Evolutionary conservation across 2,888 invertebrate species (phyloP), one percentile per base, ranked within the genome.

Genomic region (Drosophila antonietae): DNA sequence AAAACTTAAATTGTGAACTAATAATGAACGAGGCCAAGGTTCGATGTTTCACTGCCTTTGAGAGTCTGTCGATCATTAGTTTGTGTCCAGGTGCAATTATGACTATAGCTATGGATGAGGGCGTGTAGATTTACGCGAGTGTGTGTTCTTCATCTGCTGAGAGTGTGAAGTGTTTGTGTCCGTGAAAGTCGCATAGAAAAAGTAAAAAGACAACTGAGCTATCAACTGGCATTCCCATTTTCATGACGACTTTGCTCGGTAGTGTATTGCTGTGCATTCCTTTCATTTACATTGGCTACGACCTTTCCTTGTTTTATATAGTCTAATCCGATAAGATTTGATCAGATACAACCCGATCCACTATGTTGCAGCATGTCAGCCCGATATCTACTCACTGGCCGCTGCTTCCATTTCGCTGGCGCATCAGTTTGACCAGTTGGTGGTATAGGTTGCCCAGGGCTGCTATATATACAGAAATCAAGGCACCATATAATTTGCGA

Each of bases 361-460:
- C 39, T 65, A 41, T 10, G 31, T 18, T 55, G 63, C 55, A 51
- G 66, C 46, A 52, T 70, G 59, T 49, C 60, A 59, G 47, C 64
- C 51, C 57, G 57, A 41, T 55, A 28, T 28, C 46, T 69, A 74
- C 41, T 65, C 59, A 15, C 39, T 62, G 58, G 35, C 59, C 9
- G 62, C 49, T 39, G 57, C 46, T 20, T 72, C 53, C 52, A 77
- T 60, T 23, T 63, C 69, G 46, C 58, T 69, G 52, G 61, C 69
- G 41, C 86, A 90, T 91, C 88, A 91, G 70, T 91, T 91, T 63
- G 88, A 90, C 91, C 91, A 92, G 72, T 92, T 92, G 58, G 92
- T 90, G 65, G 92, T 87, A 53, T 85, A 85, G 53, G 81, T 89
- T 44, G 83, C 89, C 93, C 93, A 93, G 53, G 92, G 91, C 90